These are phyloP conservation scores for Urechis unicinctus DNA, from an alignment of 2,888 invertebrate species.

Conservation along the genomic window DNA sequence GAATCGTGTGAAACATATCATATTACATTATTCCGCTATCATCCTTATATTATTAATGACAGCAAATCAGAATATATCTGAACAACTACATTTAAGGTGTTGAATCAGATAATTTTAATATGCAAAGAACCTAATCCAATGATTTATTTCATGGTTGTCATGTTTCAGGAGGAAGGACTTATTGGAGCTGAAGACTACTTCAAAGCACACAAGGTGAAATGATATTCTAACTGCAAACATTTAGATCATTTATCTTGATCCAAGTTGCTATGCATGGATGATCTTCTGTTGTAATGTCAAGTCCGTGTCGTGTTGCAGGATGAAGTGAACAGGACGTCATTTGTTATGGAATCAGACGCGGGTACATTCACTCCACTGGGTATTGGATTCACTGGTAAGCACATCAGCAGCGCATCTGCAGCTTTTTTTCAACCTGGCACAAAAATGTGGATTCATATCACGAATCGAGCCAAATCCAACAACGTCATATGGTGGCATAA, in stretches of 20 bases:
- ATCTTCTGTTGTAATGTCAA: neutral
- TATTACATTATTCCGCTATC: no score
- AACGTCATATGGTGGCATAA: no score
- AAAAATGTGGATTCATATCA: no score
- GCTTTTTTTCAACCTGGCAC: no score
- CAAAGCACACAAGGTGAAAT: constrained; percentile 52
- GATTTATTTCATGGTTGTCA: neutral
- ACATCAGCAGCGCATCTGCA: neutral
- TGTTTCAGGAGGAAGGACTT: constrained; percentile 9
- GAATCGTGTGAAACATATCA: no score
- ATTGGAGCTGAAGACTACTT: constrained; percentile 8
- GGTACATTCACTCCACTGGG: constrained; percentile 74
- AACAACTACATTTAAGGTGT: no score
- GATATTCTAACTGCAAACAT: neutral
- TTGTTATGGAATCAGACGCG: constrained; percentile 76
- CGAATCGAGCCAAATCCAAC: neutral
- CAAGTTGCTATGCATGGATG: neutral
- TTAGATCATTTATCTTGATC: neutral
- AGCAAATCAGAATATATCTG: no score
- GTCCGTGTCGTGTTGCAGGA: constrained; percentile 2
- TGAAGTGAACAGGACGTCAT: constrained; percentile 58
- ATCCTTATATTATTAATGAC: no score
- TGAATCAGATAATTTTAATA: no score
- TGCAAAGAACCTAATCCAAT: no score
- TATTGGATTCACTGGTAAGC: constrained; percentile 59